Conservation (phyloP, 2,113 vertebrate genomes). For the Tachuris rubrigastra region DNA sequence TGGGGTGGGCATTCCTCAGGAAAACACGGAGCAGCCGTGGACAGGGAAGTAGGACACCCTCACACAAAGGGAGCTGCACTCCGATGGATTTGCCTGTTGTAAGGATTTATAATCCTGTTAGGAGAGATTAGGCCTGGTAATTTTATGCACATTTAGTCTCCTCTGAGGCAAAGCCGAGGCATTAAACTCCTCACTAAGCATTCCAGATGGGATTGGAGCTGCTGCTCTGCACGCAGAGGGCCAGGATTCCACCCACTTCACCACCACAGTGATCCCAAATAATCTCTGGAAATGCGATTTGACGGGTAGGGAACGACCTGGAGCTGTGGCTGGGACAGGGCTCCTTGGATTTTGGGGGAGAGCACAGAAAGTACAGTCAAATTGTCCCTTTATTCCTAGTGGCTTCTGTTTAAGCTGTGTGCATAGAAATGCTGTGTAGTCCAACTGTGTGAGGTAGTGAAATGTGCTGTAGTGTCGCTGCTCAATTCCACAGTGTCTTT, state of each 20-base stretch:
- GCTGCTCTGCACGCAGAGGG: background rate
- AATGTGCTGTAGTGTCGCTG: slow-evolving; percentile 56
- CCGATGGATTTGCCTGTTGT: background rate
- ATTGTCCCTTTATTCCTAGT: background rate
- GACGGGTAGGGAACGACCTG: background rate
- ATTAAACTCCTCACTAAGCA: background rate
- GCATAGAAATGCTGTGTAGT: background rate
- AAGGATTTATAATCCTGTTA: background rate
- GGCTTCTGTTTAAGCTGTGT: background rate
- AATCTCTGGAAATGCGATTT: background rate
- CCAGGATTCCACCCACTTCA: background rate
- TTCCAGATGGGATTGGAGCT: background rate
- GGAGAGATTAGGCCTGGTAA: background rate
- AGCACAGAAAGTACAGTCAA: too few species aligned
- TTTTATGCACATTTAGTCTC: background rate
- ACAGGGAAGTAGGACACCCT: background rate
- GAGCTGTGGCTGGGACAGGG: background rate
- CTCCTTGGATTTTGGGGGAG: background rate
- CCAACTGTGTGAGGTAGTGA: slow-evolving; percentile 50
- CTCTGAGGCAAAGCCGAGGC: background rate
- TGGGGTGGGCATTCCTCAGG: background rate
- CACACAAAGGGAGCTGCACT: background rate
- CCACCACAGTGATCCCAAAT: background rate
- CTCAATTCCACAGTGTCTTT: slow-evolving; percentile 63
- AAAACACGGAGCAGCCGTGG: background rate